Base-by-base conservation (phyloP, 2,113 vertebrate genomes). In the Pollimyrus isidori region DNA sequence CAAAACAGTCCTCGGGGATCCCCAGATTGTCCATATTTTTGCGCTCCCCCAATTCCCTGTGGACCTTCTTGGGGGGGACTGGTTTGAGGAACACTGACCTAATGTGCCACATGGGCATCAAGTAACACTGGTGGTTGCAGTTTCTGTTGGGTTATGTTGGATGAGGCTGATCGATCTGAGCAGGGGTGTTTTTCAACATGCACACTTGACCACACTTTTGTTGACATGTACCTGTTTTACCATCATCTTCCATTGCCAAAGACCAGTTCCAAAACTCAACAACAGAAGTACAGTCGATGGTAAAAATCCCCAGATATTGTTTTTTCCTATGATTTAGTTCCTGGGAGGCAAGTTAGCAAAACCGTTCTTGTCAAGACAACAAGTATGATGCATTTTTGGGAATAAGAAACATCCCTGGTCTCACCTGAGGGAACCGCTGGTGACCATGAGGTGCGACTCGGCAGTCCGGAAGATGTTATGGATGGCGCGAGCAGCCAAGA, bases 401-500 rank as follows among this genome's bases (percentile, higher is more conserved):
- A 69, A 11, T 11, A 9, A 65, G 62, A 30, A 69, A 69, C n/a
- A 30, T n/a, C 23, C 10, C 17, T 10, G 23, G 23, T 46, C 21
- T 69, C 92, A 98, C 98, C 97, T 97, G 92, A 99, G 50, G 87
- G 92, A 94, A 86, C 95, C 97, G 90, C 97, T 99, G 93, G 97
- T 98, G 92, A 99, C 96, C 97, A 99, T 96, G 92, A 99, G 96
- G 56, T 99, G 98, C 1, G 97, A 97, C 80, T 99, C 99, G 0
- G 97, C 96, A 92, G 94, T 99, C 9, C 96, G 97, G 95, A 99
- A 99, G 93, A 99, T 98, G 95, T 99, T 99, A 92, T 99, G 99
- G 84, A 99, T 98, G 52, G 99, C 98, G 1, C 98, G 95, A 7
- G 99, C 98, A 0, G 98, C 98, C 89, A 99, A 88, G 7, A 99